Base-by-base conservation (phyloP, 2,888 invertebrate genomes). In the Drosophila histrio region DNA sequence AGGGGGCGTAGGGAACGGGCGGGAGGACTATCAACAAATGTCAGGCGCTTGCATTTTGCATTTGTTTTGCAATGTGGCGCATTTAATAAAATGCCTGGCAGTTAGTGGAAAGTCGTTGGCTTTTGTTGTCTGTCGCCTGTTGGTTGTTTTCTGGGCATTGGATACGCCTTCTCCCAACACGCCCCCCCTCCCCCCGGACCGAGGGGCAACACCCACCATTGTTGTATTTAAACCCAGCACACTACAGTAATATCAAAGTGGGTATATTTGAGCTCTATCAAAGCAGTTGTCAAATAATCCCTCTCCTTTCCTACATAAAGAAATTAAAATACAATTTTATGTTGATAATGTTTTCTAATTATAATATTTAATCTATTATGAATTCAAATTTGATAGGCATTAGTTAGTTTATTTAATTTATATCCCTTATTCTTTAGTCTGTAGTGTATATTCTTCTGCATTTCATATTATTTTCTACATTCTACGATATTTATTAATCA, bases 21-120 rank as follows among this genome's bases (percentile, higher is more conserved):
- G 11, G 17, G 38, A 41, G 22, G 34, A 58, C 67, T 73, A 80
- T 72, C 81, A 72, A 56, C 65, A 58, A 69, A 59, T 72, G 46
- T 39, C 77, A 68, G 69, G 60, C 78, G 44, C 9, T 66, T 61
- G 63, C 52, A 68, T 63, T 66, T 66, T 38, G 43, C 54, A 77
- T 77, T 67, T 77, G 61, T 57, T 49, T 77, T 53, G 38, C 61
- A 59, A 46, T 60, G 63, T 60, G 62, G 47, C 44, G 44, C 64
- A 64, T 77, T 77, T 68, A 60, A 60, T 65, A 58, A 63, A 65
- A 68, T 66, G 52, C 41, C 39, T 49, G 56, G 36, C 39, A 41
- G 39, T 43, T 41, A 60, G 39, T 43, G 58, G 26, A 61, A 58
- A 79, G 32, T 56, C 47, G 41, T 57, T 53, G 13, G 52, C 53